phyloP scores from a whole-genome alignment of 1,140 invertebrate species.

The Bactericera cockerelli region DNA sequence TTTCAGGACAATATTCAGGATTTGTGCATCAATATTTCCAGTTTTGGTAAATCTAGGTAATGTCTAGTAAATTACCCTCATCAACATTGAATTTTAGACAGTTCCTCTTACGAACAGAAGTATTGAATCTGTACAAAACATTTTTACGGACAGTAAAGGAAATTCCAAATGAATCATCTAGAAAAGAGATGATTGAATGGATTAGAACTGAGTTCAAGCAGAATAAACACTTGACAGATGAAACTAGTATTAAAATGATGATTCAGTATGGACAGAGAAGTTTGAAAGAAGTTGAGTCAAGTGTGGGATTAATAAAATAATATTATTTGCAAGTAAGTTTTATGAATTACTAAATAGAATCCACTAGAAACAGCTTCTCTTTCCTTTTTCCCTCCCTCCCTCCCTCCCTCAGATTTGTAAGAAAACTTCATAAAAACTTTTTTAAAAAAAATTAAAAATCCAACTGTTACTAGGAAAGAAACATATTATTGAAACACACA shows the following conservation, averaged over 20 bases:
- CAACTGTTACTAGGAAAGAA: too few species aligned
- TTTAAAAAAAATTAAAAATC: too few species aligned
- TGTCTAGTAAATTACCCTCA: background rate
- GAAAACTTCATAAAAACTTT: too few species aligned
- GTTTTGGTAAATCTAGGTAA: background rate
- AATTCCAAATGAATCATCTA: constrained; percentile 44
- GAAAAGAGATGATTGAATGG: constrained; percentile 49
- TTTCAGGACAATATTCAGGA: too few species aligned
- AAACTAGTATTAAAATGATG: constrained; percentile 48
- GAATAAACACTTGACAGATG: constrained; percentile 48
- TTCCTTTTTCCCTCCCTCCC: too few species aligned
- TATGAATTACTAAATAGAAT: too few species aligned
- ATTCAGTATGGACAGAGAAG: constrained; percentile 49
- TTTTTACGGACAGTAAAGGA: constrained; percentile 47
- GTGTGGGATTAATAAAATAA: constrained; percentile 27
- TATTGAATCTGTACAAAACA: constrained; percentile 54
- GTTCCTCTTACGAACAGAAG: constrained; percentile 59
- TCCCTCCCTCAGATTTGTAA: too few species aligned
- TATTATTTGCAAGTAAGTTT: background rate
- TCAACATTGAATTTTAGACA: constrained; percentile 24
- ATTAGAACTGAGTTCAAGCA: constrained; percentile 48
- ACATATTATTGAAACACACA: too few species aligned
- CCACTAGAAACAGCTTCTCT: too few species aligned
- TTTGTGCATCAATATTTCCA: too few species aligned
- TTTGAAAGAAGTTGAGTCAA: constrained; percentile 45